Evolutionary conservation across 2,888 invertebrate species (phyloP).

Genomic region (Acrobasis consociella): DNA sequence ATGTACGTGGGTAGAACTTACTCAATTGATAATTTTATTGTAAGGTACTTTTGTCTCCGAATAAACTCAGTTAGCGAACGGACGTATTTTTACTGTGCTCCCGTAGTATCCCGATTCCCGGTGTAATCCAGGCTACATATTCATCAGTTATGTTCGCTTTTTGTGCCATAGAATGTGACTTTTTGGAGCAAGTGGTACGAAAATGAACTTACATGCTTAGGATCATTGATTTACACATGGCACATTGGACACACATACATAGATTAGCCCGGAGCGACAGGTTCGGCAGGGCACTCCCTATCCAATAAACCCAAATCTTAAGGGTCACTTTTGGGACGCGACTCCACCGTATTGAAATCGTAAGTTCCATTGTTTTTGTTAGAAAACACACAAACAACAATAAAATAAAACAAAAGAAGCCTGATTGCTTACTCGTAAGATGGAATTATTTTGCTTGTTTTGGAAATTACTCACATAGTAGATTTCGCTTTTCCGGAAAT

Average conservation of each 20-base stretch:
- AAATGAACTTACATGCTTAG: too few relatives aligned
- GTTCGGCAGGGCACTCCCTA: constrained; percentile 14
- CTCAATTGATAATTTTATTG: too few relatives aligned
- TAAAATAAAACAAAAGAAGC: constrained; percentile 28
- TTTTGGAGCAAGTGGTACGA: too few relatives aligned
- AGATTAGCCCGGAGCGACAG: constrained; percentile 6
- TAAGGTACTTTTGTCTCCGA: too few relatives aligned
- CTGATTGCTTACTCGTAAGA: constrained; percentile 28
- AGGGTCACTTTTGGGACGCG: constrained; percentile 15
- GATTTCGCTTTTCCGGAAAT: constrained; percentile 1
- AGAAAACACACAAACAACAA: constrained; percentile 5
- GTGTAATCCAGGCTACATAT: too few relatives aligned
- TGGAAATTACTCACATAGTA: neutral
- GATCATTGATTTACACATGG: too few relatives aligned
- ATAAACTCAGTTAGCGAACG: too few relatives aligned
- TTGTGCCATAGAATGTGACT: too few relatives aligned
- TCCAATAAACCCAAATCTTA: constrained; percentile 25
- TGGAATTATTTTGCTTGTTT: constrained; percentile 8
- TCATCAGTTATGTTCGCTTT: too few relatives aligned
- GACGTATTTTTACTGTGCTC: too few relatives aligned
- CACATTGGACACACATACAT: neutral
- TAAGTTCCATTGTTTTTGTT: constrained; percentile 18
- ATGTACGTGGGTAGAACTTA: too few relatives aligned
- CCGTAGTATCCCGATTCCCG: too few relatives aligned
- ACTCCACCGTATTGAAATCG: constrained; percentile 21